Conservation (phyloP, 2,888 invertebrate genomes). For the Opisthograptis luteolata region DNA sequence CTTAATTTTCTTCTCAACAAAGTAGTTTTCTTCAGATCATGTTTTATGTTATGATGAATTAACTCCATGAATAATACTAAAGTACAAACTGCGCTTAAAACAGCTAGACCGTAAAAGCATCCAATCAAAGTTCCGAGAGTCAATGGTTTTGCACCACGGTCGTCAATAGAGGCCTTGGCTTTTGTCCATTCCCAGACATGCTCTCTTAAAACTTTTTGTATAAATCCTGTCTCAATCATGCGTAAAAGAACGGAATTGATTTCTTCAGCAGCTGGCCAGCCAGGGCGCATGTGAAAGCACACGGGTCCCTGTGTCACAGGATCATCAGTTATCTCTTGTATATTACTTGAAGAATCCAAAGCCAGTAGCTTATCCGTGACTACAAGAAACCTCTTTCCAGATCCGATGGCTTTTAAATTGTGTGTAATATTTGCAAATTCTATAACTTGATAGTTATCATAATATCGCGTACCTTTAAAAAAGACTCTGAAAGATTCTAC, state of each 20-base stretch:
- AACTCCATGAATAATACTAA: slow-evolving; percentile 51
- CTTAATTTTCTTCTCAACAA: too few relatives aligned
- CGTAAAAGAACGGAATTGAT: slow-evolving; percentile 40
- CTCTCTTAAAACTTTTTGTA: slow-evolving; percentile 37
- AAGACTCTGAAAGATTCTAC: slow-evolving; percentile 38
- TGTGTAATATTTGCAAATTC: slow-evolving; percentile 32
- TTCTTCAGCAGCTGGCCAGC: slow-evolving; percentile 56
- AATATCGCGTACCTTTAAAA: slow-evolving; percentile 46
- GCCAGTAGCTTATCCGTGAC: slow-evolving; percentile 41
- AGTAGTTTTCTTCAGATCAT: too few relatives aligned
- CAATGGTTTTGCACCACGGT: slow-evolving; percentile 36
- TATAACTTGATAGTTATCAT: slow-evolving; percentile 40
- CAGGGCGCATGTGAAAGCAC: slow-evolving; percentile 55
- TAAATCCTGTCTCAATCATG: slow-evolving; percentile 51
- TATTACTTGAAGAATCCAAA: slow-evolving; percentile 28
- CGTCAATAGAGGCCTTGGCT: slow-evolving; percentile 11
- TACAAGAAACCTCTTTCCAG: slow-evolving; percentile 54
- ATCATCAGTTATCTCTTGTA: slow-evolving; percentile 50
- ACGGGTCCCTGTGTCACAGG: slow-evolving; percentile 42
- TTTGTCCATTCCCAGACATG: slow-evolving; percentile 22
- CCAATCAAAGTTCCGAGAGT: slow-evolving; percentile 46
- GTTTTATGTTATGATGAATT: slow-evolving; percentile 21
- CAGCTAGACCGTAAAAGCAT: slow-evolving; percentile 53
- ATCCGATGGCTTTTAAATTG: slow-evolving; percentile 43
- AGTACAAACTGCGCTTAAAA: slow-evolving; percentile 46